phyloP scores from a whole-genome alignment of 2,888 invertebrate species.

The Clivina fossor region DNA sequence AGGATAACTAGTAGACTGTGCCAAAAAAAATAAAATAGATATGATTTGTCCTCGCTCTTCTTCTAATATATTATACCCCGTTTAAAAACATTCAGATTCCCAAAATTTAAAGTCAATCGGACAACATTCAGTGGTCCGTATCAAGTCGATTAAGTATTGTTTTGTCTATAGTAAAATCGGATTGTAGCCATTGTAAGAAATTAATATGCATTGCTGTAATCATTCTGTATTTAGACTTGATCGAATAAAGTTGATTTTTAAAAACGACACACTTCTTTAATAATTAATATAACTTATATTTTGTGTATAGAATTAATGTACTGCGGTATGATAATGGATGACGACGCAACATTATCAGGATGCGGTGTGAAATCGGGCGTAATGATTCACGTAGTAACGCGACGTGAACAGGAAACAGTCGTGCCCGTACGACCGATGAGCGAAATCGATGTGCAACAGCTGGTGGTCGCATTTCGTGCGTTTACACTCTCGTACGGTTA shows the following conservation, averaged over 20 bases:
- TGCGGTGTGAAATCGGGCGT: slow-evolving; percentile 64
- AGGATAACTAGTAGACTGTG: background rate
- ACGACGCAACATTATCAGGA: slow-evolving; percentile 59
- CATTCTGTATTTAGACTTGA: too few species aligned
- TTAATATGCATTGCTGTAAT: background rate
- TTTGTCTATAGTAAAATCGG: too few species aligned
- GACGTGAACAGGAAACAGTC: slow-evolving; percentile 51
- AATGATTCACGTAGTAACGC: slow-evolving; percentile 60
- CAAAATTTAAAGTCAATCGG: too few species aligned
- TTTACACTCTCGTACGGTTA: slow-evolving; percentile 63
- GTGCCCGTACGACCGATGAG: slow-evolving; percentile 56
- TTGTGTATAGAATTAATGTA: slow-evolving; percentile 64
- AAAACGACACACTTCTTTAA: too few species aligned
- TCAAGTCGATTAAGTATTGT: slow-evolving; percentile 3
- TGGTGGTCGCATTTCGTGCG: slow-evolving; percentile 64
- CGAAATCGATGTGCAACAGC: slow-evolving; percentile 62
- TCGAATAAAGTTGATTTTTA: slow-evolving; percentile 13
- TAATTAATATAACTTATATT: too few species aligned
- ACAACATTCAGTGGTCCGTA: slow-evolving; percentile 22
- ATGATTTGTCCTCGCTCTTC: too few species aligned
- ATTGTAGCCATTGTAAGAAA: too few species aligned
- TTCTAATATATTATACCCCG: too few species aligned
- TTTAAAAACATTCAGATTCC: too few species aligned
- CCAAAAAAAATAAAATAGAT: slow-evolving; percentile 31
- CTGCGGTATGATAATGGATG: slow-evolving; percentile 69